Evolutionary conservation across 2,888 invertebrate genomes (phyloP).

Genomic region (Pardosa pseudoannulata): DNA sequence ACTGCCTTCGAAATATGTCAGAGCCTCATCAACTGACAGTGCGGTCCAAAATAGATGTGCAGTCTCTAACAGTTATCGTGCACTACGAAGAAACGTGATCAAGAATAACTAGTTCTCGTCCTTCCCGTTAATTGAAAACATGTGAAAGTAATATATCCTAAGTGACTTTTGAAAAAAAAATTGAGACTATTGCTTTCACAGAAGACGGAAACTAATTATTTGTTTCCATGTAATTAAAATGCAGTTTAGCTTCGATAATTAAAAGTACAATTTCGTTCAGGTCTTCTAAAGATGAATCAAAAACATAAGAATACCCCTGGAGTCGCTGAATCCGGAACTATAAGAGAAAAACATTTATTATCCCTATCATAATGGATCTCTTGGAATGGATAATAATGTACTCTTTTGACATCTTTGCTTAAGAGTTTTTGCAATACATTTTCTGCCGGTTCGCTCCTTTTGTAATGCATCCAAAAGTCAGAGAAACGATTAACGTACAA

Average conservation of each 20-base stretch:
- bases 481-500: too few relatives aligned
- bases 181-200: slow-evolving; percentile 8
- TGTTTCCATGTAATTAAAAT: slow-evolving; percentile 20
- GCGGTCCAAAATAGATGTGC: neutral
- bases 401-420: neutral
- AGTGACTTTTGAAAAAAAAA: slow-evolving; percentile 29
- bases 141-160: slow-evolving; percentile 34
- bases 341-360: neutral
- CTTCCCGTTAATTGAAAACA: slow-evolving; percentile 59
- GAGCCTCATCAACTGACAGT: slow-evolving; percentile 20
- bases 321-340: neutral
- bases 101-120: slow-evolving; percentile 53
- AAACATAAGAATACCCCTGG: neutral
- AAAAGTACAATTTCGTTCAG: neutral
- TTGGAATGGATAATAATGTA: too few relatives aligned
- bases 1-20: slow-evolving; percentile 21
- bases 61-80: slow-evolving; percentile 29
- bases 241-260: slow-evolving; percentile 5
- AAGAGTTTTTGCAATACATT: neutral
- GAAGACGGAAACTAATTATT: slow-evolving; percentile 43
- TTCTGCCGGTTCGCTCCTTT: neutral
- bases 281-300: neutral
- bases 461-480: too few relatives aligned
- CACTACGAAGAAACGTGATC: slow-evolving; percentile 39
- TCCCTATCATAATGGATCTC: neutral